Evolutionary conservation across 1,140 invertebrate species (phyloP).

Genomic region (Lepidurus arcticus): DNA sequence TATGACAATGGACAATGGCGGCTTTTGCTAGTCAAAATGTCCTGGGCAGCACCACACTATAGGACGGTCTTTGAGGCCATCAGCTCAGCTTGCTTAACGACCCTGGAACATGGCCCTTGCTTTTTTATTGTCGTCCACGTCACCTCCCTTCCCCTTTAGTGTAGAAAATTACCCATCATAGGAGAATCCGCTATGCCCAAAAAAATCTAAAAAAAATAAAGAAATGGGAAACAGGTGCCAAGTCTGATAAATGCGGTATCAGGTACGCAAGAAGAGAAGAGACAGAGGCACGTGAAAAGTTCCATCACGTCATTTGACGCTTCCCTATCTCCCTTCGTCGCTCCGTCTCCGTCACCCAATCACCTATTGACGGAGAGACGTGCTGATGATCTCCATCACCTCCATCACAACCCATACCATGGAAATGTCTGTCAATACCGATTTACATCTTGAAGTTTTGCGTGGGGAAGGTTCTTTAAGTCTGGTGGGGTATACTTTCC

Average conservation of each 20-base stretch:
- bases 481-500: background rate
- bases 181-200: background rate
- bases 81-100: slow-evolving; percentile 17
- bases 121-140: slow-evolving; percentile 17
- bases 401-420: background rate
- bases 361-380: background rate
- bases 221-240: background rate
- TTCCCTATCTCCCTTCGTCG: background rate
- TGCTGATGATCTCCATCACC: background rate
- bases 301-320: slow-evolving; percentile 14
- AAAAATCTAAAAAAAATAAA: background rate
- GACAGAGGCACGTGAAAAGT: background rate
- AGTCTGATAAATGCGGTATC: background rate
- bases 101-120: background rate
- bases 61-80: background rate
- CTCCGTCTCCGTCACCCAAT: background rate
- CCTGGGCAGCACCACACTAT: background rate
- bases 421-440: background rate
- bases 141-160: background rate
- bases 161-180: slow-evolving; percentile 10
- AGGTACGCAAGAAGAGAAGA: background rate
- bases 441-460: background rate
- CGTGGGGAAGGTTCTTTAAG: background rate
- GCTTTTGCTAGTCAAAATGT: slow-evolving; percentile 6
- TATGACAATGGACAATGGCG: background rate